These are phyloP conservation scores for Myodes glareolus DNA, from an alignment of 2,113 vertebrate genomes.

Conservation along the genomic window DNA sequence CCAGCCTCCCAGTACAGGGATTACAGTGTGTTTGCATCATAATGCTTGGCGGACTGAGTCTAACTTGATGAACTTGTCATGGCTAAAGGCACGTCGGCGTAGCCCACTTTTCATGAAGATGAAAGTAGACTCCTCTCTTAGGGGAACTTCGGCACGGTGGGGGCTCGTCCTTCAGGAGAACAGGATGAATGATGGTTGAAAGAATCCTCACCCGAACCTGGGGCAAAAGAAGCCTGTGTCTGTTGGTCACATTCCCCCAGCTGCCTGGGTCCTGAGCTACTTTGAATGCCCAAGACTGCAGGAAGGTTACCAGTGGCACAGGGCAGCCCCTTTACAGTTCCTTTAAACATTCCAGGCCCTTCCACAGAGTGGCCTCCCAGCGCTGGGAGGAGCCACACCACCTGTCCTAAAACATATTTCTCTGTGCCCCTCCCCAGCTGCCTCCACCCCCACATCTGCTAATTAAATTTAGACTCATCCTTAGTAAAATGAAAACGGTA, in stretches of 20 bases:
- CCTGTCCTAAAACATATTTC: background rate
- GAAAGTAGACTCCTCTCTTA: background rate
- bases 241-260: background rate
- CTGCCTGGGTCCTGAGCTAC: background rate
- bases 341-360: background rate
- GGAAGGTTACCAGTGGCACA: background rate
- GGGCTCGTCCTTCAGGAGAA: background rate
- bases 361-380: background rate
- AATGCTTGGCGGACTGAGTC: background rate
- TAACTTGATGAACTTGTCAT: background rate
- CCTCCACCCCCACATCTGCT: background rate
- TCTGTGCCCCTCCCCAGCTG: background rate
- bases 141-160: background rate
- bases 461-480: background rate
- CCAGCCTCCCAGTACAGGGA: background rate
- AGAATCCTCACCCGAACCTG: background rate
- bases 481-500: background rate
- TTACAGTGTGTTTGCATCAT: background rate
- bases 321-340: background rate
- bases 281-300: no score
- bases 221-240: background rate
- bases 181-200: background rate
- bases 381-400: background rate
- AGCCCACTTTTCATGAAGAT: background rate
- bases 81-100: background rate